Percentiles rank a stretch among this genome's conserved stretches.
Conservation (phyloP, 2,888 invertebrate genomes). For the Rhorus exstirpatorius region DNA sequence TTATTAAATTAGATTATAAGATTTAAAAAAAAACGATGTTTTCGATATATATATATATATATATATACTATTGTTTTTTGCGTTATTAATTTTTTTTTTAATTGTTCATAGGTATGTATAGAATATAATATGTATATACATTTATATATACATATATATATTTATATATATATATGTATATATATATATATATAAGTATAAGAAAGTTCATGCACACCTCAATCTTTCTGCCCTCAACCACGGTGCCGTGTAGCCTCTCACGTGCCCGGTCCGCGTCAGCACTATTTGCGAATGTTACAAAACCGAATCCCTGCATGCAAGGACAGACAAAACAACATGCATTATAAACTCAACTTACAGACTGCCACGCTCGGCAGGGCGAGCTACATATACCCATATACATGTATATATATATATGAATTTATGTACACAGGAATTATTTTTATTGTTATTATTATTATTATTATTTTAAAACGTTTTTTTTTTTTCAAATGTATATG, state of each 20-base stretch:
- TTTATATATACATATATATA: slow-evolving; percentile 86
- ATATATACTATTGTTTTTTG: slow-evolving; percentile 18
- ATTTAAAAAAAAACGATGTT: slow-evolving; percentile 59
- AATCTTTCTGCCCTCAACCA: slow-evolving; percentile 99
- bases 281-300: slow-evolving; percentile 99
- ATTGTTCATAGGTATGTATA: slow-evolving; percentile 56
- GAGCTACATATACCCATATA: slow-evolving; percentile 43
- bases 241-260: slow-evolving; percentile 99
- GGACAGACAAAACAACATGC: slow-evolving; percentile 97
- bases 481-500: background rate
- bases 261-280: slow-evolving; percentile 99
- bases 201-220: slow-evolving; percentile 98
- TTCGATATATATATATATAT: slow-evolving; percentile 58
- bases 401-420: slow-evolving; percentile 7
- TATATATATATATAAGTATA: slow-evolving; percentile 85
- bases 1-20: slow-evolving; percentile 62
- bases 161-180: slow-evolving; percentile 85
- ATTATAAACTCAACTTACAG: slow-evolving; percentile 89
- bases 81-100: background rate
- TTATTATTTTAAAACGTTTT: background rate
- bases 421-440: background rate
- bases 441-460: background rate
- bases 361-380: slow-evolving; percentile 82
- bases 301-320: slow-evolving; percentile 99
- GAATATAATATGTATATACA: slow-evolving; percentile 87